phyloP scores from a whole-genome alignment of 2,113 vertebrate genomes.

The Scolopax mira region DNA sequence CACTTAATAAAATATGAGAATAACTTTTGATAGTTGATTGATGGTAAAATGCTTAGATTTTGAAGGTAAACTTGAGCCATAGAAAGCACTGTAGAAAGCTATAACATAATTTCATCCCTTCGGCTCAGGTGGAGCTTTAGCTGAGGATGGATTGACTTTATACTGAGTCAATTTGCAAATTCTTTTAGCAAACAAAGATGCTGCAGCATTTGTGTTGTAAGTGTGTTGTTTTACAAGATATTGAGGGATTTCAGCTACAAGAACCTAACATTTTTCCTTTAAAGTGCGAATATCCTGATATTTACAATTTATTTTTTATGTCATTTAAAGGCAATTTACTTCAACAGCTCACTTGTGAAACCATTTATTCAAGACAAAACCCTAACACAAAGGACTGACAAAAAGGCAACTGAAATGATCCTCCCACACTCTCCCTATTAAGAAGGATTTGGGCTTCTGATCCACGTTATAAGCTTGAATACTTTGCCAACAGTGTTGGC shows the following conservation, averaged over 20 bases:
- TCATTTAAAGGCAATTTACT: not conserved
- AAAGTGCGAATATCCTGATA: not conserved
- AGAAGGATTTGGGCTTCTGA: not conserved
- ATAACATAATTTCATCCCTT: not conserved
- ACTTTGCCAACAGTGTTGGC: not conserved
- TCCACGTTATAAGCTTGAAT: not conserved
- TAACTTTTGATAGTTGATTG: not conserved
- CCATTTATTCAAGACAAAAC: not conserved
- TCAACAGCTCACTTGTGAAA: not conserved
- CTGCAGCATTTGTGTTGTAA: not conserved
- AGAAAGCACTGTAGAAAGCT: not conserved
- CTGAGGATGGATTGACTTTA: not conserved
- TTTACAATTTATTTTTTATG: not conserved
- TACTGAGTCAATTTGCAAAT: not conserved
- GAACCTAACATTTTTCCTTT: not conserved
- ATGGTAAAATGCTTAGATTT: not conserved
- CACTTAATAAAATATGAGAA: not conserved
- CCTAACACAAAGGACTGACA: not conserved
- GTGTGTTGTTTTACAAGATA: not conserved
- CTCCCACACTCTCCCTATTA: not conserved
- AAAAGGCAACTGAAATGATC: not conserved
- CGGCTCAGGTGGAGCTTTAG: not conserved
- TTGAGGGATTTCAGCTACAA: not conserved
- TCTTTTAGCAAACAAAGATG: not conserved
- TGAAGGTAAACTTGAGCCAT: not conserved